Conservation (phyloP, 2,113 vertebrate species). For the Tetraodon nigroviridis region DNA sequence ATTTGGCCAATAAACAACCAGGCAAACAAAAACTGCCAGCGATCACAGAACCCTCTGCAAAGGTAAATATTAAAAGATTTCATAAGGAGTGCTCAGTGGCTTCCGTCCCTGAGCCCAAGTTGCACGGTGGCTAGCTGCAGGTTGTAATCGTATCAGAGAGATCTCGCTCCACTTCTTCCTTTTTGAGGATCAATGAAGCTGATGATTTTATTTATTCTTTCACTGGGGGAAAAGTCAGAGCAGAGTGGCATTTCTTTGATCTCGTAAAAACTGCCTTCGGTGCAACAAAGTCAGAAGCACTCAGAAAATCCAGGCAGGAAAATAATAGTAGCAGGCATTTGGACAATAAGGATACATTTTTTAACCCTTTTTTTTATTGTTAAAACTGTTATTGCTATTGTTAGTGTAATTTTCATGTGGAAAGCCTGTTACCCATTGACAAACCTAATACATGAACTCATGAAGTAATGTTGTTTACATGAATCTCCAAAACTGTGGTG, state of each 20-base stretch:
- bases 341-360: background rate
- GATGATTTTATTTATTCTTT: slow-evolving; percentile 10
- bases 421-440: background rate
- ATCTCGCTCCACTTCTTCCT: slow-evolving; percentile 9
- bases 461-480: too few species aligned
- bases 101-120: background rate
- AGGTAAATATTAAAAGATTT: background rate
- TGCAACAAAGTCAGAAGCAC: slow-evolving; percentile 20
- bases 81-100: too few species aligned
- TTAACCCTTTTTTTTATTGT: background rate
- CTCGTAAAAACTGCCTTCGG: slow-evolving; percentile 32
- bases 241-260: slow-evolving; percentile 49
- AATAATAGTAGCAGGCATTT: background rate
- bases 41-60: too few species aligned
- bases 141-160: slow-evolving; percentile 19
- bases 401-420: background rate
- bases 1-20: too few species aligned
- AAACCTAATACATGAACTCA: too few species aligned
- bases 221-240: slow-evolving; percentile 23
- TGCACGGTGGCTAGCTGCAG: slow-evolving; percentile 2
- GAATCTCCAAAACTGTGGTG: too few species aligned
- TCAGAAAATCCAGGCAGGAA: background rate
- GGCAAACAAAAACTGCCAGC: too few species aligned
- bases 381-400: too few species aligned
- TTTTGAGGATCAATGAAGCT: slow-evolving; percentile 30